Percentiles rank a stretch among this genome's conserved stretches.
Conservation (phyloP, 2,113 vertebrate species). For the Colistium nudipinnis region DNA sequence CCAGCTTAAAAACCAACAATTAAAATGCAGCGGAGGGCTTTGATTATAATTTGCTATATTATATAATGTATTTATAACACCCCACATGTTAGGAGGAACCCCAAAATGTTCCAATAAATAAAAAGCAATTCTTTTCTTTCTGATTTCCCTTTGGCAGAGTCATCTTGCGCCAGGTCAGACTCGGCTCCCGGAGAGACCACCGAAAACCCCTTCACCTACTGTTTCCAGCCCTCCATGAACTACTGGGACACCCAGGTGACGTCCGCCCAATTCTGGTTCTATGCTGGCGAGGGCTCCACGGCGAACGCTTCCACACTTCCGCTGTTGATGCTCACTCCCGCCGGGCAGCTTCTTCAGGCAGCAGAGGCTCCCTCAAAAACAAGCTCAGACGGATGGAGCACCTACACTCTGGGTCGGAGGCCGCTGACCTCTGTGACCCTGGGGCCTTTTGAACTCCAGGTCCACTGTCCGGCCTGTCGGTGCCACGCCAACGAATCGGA, state of each 20-base stretch:
- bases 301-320: conserved; percentile 35
- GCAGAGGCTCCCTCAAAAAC: conserved; percentile 30
- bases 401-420: conserved; percentile 70
- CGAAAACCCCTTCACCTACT: conserved; percentile 81
- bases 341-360: conserved; percentile 53
- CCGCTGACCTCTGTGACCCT: conserved; percentile 66
- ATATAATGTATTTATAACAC: too few species aligned
- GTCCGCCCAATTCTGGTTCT: conserved; percentile 91
- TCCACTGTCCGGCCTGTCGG: conserved; percentile 83
- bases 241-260: conserved; percentile 77
- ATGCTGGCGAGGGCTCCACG: conserved; percentile 62
- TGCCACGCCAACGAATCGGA: conserved; percentile 74
- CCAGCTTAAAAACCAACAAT: too few species aligned
- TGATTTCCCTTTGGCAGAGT: conserved; percentile 63
- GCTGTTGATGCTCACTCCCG: conserved; percentile 63
- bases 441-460: conserved; percentile 82
- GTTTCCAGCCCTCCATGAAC: conserved; percentile 86
- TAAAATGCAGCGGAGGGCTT: too few species aligned
- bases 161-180: conserved; percentile 58
- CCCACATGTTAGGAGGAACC: not conserved
- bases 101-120: not conserved
- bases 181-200: conserved; percentile 18
- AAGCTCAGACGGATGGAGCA: conserved; percentile 81
- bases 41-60: too few species aligned
- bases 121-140: not conserved